Evolutionary conservation across 2,797 vertebrate species (phyloP).

Genomic region (Hipposideros larvatus): DNA sequence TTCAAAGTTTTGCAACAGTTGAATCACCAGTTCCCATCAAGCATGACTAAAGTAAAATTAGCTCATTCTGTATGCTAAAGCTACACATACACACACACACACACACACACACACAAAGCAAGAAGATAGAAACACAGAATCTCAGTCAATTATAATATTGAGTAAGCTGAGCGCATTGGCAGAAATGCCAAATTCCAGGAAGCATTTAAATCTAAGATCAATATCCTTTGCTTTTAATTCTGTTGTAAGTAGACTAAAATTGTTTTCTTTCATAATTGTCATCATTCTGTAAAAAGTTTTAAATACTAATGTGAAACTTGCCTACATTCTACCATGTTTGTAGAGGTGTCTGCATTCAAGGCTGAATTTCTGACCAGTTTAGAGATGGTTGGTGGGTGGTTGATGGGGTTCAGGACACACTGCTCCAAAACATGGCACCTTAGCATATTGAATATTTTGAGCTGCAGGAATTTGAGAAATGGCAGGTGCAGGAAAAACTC

Average conservation of each 20-base stretch:
- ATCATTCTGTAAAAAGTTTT: slow-evolving; percentile 13
- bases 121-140: slow-evolving; percentile 77
- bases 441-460: neutral
- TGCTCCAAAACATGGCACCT: neutral
- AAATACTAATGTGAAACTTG: neutral
- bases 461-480: neutral
- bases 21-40: slow-evolving; percentile 85
- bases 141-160: slow-evolving; percentile 77
- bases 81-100: neutral
- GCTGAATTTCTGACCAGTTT: neutral
- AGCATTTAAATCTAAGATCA: slow-evolving; percentile 38
- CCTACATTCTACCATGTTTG: neutral
- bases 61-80: slow-evolving; percentile 78
- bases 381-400: neutral
- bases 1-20: slow-evolving; percentile 84
- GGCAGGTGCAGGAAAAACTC: neutral
- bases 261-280: neutral
- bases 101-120: slow-evolving; percentile 71
- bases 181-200: slow-evolving; percentile 66
- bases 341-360: neutral
- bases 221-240: slow-evolving; percentile 52
- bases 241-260: neutral
- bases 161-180: slow-evolving; percentile 71
- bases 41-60: slow-evolving; percentile 82
- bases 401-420: neutral